Evolutionary conservation across 2,113 vertebrate genomes (phyloP).

Genomic region (Montifringilla adamsi): DNA sequence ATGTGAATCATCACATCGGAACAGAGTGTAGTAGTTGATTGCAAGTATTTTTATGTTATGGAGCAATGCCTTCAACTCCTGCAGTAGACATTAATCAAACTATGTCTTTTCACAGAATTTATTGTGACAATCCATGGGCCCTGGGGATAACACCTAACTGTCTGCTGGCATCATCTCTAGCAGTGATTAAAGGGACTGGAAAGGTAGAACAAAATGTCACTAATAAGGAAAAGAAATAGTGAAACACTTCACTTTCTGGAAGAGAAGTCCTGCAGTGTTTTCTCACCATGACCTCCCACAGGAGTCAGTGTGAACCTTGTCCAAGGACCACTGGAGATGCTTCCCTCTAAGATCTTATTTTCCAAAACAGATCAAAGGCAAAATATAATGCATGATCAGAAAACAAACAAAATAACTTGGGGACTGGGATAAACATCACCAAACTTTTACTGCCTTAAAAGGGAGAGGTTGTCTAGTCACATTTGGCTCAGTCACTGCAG

Average conservation of each 20-base stretch:
- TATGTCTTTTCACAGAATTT: background rate
- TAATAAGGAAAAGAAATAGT: background rate
- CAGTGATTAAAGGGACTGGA: conserved; percentile 15
- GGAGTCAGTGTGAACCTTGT: background rate
- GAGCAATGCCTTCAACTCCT: background rate
- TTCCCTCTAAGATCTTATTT: background rate
- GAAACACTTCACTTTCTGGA: background rate
- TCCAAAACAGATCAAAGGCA: background rate
- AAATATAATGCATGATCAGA: background rate
- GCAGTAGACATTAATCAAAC: background rate
- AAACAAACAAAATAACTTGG: background rate
- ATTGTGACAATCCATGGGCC: conserved; percentile 7
- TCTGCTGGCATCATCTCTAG: conserved; percentile 20
- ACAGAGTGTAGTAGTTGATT: background rate
- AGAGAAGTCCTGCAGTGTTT: background rate
- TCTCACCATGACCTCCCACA: background rate
- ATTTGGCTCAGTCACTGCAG: background rate
- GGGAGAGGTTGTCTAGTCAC: background rate
- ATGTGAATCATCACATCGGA: background rate
- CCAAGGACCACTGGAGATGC: background rate
- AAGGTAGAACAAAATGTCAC: conserved; percentile 21
- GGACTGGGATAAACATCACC: background rate
- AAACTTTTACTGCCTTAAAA: background rate
- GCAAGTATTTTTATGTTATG: background rate
- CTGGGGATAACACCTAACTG: conserved; percentile 4